These are phyloP conservation scores for Tichodroma muraria DNA, from an alignment of 2,113 vertebrate species.

Conservation along the genomic window DNA sequence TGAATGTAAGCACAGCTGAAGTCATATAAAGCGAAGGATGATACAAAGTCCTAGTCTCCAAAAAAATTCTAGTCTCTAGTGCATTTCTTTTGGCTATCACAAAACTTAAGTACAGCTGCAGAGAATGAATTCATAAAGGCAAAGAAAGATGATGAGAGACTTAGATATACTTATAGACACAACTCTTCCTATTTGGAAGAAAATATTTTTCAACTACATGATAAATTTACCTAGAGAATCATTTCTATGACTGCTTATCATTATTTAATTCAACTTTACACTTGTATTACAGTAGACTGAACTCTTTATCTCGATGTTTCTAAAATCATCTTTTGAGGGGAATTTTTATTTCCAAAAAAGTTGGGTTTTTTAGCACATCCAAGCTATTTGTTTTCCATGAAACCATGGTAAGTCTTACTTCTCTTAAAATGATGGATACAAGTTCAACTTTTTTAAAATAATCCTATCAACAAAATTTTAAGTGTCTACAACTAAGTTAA, in stretches of 20 bases:
- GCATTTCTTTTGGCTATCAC: not conserved
- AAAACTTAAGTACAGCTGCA: not conserved
- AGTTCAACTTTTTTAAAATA: not conserved
- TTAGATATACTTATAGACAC: not conserved
- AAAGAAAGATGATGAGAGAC: not conserved
- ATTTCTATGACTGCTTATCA: not conserved
- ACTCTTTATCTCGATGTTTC: not conserved
- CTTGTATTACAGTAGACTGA: not conserved
- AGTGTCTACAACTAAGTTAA: not conserved
- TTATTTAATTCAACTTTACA: not conserved
- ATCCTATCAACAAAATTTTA: not conserved
- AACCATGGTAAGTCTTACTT: not conserved
- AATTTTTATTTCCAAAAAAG: not conserved
- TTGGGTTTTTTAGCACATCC: not conserved
- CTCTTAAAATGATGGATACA: not conserved
- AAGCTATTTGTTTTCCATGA: not conserved
- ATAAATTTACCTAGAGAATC: rapidly evolving
- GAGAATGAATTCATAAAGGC: not conserved
- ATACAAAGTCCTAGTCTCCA: not conserved
- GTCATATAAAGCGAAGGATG: not conserved
- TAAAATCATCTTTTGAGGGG: not conserved
- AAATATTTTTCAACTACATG: not conserved
- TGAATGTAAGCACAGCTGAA: not conserved
- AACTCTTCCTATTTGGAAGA: not conserved
- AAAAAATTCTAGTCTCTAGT: not conserved